Evolutionary conservation across 2,888 invertebrate genomes (phyloP).

Genomic region (Nemurella pictetii): DNA sequence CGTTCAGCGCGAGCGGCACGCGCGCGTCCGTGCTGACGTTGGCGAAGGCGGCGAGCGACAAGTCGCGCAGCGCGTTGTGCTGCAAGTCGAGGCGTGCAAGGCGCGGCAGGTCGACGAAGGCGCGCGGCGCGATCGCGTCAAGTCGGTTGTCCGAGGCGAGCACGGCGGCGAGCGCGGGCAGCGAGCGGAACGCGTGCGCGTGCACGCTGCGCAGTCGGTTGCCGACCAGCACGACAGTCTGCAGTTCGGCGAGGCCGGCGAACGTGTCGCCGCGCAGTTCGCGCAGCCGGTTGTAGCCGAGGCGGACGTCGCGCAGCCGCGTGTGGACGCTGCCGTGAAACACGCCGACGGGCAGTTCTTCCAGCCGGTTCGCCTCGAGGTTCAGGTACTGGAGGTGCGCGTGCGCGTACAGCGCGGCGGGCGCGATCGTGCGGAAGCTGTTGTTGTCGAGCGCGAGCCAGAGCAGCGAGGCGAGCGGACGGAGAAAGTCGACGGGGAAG

Average conservation of each 20-base stretch:
- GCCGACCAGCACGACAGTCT: slow-evolving; percentile 76
- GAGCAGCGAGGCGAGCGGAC: slow-evolving; percentile 71
- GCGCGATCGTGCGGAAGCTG: slow-evolving; percentile 73
- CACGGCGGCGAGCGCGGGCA: slow-evolving; percentile 77
- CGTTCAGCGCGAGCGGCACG: slow-evolving; percentile 71
- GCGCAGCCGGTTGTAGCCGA: slow-evolving; percentile 80
- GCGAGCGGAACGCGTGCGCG: slow-evolving; percentile 72
- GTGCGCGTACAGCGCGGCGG: slow-evolving; percentile 71
- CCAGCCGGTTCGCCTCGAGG: slow-evolving; percentile 81
- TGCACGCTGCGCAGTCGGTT: slow-evolving; percentile 74
- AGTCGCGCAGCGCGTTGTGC: slow-evolving; percentile 71
- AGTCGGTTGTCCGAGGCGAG: slow-evolving; percentile 84
- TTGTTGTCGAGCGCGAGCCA: slow-evolving; percentile 89
- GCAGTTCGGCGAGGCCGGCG: slow-evolving; percentile 68
- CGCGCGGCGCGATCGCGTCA: slow-evolving; percentile 68
- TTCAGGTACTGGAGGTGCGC: slow-evolving; percentile 77
- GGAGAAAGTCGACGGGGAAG: slow-evolving; percentile 75
- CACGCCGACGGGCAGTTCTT: slow-evolving; percentile 67
- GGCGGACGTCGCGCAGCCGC: slow-evolving; percentile 74
- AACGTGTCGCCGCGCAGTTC: slow-evolving; percentile 71
- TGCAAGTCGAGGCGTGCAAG: slow-evolving; percentile 79
- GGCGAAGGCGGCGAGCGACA: slow-evolving; percentile 68
- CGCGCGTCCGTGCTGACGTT: slow-evolving; percentile 69
- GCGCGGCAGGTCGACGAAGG: slow-evolving; percentile 75
- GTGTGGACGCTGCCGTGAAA: slow-evolving; percentile 71